These are phyloP conservation scores for Mactromeris polynyma DNA, from an alignment of 2,888 invertebrate genomes.

Conservation along the genomic window DNA sequence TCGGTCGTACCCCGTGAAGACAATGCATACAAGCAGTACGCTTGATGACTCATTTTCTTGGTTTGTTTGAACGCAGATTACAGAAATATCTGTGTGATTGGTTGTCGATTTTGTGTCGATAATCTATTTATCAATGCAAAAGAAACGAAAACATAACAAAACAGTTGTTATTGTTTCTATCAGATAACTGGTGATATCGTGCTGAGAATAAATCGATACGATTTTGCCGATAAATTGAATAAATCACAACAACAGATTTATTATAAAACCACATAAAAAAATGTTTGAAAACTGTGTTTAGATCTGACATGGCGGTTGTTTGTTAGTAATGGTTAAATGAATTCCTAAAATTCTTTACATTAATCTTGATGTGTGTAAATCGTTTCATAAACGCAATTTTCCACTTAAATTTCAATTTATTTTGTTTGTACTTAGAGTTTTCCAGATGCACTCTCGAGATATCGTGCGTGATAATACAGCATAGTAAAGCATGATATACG, in stretches of 20 bases:
- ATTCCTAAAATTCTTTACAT: conserved; percentile 21
- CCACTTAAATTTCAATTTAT: conserved; percentile 26
- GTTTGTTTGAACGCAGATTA: not conserved
- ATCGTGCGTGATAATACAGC: not conserved
- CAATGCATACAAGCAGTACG: not conserved
- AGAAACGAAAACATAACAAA: not conserved
- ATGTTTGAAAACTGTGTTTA: not conserved
- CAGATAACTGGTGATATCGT: conserved; percentile 2
- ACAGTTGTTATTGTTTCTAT: not conserved
- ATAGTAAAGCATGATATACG: not conserved
- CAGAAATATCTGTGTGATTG: not conserved
- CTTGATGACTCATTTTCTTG: not conserved
- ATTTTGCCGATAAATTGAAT: not conserved
- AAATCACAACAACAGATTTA: not conserved
- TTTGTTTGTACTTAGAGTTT: conserved; percentile 4
- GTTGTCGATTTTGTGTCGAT: not conserved
- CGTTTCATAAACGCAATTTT: conserved; percentile 31
- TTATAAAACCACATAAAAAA: not conserved
- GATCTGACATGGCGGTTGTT: not conserved
- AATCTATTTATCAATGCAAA: not conserved
- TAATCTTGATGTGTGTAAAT: conserved; percentile 13
- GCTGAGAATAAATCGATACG: not conserved
- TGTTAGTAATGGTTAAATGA: conserved; percentile 24
- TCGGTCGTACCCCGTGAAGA: not conserved
- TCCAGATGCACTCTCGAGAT: not conserved